A percentile compares a stretch with the other conserved stretches of the same genome.
These are phyloP conservation scores for Hypercompe scribonia DNA, from an alignment of 2,888 invertebrate genomes.

Conservation along the genomic window DNA sequence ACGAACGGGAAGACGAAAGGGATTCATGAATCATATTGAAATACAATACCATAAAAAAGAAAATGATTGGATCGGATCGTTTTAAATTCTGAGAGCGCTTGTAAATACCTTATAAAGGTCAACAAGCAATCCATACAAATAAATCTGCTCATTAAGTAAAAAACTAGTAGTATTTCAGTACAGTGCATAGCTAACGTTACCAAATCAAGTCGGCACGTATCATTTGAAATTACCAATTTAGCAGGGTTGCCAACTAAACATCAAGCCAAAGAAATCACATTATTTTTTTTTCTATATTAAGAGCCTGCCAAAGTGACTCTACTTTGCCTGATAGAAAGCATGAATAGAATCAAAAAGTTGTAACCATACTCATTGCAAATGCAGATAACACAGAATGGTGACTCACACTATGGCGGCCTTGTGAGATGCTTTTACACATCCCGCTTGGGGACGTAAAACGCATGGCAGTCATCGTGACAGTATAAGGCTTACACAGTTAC, in stretches of 20 bases:
- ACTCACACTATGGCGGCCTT: no score
- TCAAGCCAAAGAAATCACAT: no score
- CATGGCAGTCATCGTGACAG: no score
- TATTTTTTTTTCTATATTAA: no score
- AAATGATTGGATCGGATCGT: background rate
- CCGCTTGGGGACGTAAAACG: no score
- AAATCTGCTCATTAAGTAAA: constrained; percentile 48
- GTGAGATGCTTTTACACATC: no score
- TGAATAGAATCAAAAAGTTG: no score
- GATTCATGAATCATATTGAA: background rate
- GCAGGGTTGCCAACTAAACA: constrained; percentile 18
- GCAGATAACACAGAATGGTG: no score
- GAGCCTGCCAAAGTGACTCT: no score
- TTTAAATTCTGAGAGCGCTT: constrained; percentile 38
- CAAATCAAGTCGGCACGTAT: constrained; percentile 45
- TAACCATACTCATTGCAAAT: no score
- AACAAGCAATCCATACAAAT: constrained; percentile 46
- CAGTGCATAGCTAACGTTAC: constrained; percentile 42
- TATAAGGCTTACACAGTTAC: no score
- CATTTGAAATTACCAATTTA: constrained; percentile 13
- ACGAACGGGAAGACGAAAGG: background rate
- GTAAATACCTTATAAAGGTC: constrained; percentile 42
- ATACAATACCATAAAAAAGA: background rate
- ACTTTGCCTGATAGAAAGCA: no score
- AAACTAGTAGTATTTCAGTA: constrained; percentile 44